Base-by-base conservation (phyloP, 2,888 invertebrate genomes). In the Stenichneumon culpator region DNA sequence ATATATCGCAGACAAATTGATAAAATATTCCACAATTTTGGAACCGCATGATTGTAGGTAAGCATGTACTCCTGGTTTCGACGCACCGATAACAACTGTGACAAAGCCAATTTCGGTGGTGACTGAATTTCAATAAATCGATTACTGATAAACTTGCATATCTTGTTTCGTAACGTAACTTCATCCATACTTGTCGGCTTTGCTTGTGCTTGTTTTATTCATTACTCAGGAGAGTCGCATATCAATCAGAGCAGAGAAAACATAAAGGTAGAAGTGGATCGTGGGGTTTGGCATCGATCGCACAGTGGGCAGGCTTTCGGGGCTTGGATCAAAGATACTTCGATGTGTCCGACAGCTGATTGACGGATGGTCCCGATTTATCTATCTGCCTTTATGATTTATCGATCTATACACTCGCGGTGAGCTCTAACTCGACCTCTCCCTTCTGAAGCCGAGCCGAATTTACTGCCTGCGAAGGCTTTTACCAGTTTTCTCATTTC, bases 241-340 rank as follows among this genome's bases (percentile, higher is more conserved):
- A 82, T 84, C 78, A 82, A 84, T 84, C 78, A 78, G 63, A 69
- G 11, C 19, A 74, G 25, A 28, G n/a, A 54, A 16, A 79, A 63
- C 44, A 60, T 73, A 63, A 32, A 68, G 54, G 63, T 54, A 19
- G 22, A 28, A 52, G 54, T 57, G 52, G 47, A 7, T 65, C 57
- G 60, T 54, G 7, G 47, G 52, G 67, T 57, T 78, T 63, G 73
- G 78, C 52, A 32, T 36, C 22, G 78, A 78, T 78, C 78, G 73
- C 84, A 78, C 84, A 82, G 82, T 74, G 63, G 84, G 82, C 44
- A 77, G 80, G 50, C 63, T 36, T 69, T 79, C 70, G 79, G 52
- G 25, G 32, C 22, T 84, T 72, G 54, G 14, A 84, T 84, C 73
- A 32, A 63, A 82, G 63, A 63, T 69, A 65, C 68, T 63, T 78